A percentile compares a stretch with the other conserved stretches of the same genome.
Conservation (phyloP, 1,140 invertebrate genomes). For the Bombus sibiricus region DNA sequence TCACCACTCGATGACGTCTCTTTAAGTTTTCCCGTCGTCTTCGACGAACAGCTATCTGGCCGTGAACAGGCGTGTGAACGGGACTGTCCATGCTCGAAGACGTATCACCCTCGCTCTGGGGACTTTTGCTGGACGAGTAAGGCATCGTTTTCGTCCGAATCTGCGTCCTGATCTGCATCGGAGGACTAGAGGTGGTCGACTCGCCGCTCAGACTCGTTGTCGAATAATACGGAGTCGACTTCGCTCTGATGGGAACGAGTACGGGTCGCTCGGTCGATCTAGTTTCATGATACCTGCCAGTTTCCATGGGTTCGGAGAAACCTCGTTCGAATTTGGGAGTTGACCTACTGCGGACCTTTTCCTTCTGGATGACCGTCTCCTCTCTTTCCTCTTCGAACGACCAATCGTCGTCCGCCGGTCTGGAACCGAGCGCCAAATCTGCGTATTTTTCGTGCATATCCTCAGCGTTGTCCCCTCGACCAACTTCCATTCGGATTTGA, state of each 20-base stretch:
- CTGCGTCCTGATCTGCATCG: constrained; percentile 79
- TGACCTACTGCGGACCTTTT: neutral
- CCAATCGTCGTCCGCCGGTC: constrained; percentile 75
- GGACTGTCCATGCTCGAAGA: constrained; percentile 82
- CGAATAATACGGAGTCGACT: constrained; percentile 80
- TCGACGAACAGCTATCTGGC: constrained; percentile 77
- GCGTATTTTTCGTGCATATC: constrained; percentile 80
- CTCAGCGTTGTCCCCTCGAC: constrained; percentile 76
- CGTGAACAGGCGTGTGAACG: constrained; percentile 78
- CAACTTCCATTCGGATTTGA: constrained; percentile 75
- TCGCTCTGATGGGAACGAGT: constrained; percentile 76
- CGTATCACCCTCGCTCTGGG: constrained; percentile 81
- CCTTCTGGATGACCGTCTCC: constrained; percentile 8
- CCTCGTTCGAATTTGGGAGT: constrained; percentile 68
- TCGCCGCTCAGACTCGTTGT: constrained; percentile 82
- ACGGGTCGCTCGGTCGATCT: constrained; percentile 79
- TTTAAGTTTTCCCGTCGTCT: constrained; percentile 78
- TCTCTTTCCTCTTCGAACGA: constrained; percentile 73
- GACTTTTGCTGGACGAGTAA: constrained; percentile 77
- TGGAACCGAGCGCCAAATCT: constrained; percentile 67
- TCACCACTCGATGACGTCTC: constrained; percentile 77
- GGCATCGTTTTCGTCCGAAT: constrained; percentile 81
- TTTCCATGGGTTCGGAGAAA: constrained; percentile 71
- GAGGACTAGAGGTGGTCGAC: constrained; percentile 81
- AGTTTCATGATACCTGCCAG: constrained; percentile 69